A percentile compares a stretch with the other conserved stretches of the same genome.
Evolutionary conservation across 2,888 invertebrate species (phyloP).

Genomic region (Graphium colonna): DNA sequence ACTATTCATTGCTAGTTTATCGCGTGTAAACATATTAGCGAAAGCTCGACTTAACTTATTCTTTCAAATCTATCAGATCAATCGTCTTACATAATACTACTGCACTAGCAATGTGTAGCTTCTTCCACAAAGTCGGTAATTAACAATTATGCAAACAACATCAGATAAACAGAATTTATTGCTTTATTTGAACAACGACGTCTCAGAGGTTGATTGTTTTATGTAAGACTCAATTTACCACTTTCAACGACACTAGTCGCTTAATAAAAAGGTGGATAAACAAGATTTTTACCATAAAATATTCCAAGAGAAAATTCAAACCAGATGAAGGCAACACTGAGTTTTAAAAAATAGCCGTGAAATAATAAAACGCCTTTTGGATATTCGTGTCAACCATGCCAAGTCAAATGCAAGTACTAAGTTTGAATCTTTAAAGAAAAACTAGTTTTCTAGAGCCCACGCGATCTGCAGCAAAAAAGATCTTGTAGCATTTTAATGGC

Average conservation of each 20-base stretch:
- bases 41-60: neutral
- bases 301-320: neutral
- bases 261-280: neutral
- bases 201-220: neutral
- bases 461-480: slow-evolving; percentile 10
- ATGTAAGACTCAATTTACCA: neutral
- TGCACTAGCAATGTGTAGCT: slow-evolving; percentile 3
- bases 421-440: slow-evolving; percentile 15
- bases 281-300: neutral
- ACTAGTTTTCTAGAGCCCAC: slow-evolving; percentile 10
- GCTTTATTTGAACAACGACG: slow-evolving; percentile 2
- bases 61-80: slow-evolving; percentile 2
- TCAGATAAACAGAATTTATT: slow-evolving; percentile 4
- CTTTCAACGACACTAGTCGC: neutral
- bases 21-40: neutral
- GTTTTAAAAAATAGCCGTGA: neutral
- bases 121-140: slow-evolving; percentile 5
- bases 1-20: slow-evolving; percentile 1
- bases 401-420: slow-evolving; percentile 14
- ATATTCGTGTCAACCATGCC: slow-evolving; percentile 19
- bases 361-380: slow-evolving; percentile 7
- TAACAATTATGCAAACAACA: slow-evolving; percentile 8
- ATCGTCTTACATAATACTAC: slow-evolving; percentile 9
- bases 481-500: slow-evolving; percentile 10
- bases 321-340: neutral